Conservation (phyloP, 2,113 vertebrate genomes). For the Syngnathus scovelli region DNA sequence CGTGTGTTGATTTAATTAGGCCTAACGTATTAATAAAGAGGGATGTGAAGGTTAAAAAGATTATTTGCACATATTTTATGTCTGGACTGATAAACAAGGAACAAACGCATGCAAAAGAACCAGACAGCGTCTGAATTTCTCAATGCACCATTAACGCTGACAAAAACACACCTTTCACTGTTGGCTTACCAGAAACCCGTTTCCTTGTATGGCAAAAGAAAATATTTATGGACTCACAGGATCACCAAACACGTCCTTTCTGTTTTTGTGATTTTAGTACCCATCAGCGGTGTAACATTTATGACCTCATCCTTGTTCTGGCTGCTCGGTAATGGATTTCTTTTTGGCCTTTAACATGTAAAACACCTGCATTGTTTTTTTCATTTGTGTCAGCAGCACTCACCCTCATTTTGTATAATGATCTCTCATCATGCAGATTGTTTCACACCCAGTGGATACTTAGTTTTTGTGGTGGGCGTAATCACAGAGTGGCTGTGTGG, state of each 20-base stretch:
- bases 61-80: background rate
- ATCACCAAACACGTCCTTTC: background rate
- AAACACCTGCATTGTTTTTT: background rate
- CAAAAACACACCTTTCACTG: background rate
- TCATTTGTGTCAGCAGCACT: background rate
- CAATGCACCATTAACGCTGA: background rate
- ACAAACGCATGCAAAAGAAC: background rate
- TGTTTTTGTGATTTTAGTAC: background rate
- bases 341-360: background rate
- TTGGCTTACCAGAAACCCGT: background rate
- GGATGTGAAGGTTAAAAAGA: background rate
- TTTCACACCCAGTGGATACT: conserved; percentile 3
- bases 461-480: conserved; percentile 6
- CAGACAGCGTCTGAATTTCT: background rate
- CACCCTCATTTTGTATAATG: background rate
- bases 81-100: background rate
- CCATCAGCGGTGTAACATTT: background rate
- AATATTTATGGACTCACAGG: background rate
- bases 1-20: background rate
- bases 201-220: background rate
- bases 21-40: background rate
- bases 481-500: conserved; percentile 8
- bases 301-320: conserved; percentile 2
- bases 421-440: background rate
- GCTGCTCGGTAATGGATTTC: background rate